Conservation (phyloP, 2,888 invertebrate genomes). For the Oligia latruncula region DNA sequence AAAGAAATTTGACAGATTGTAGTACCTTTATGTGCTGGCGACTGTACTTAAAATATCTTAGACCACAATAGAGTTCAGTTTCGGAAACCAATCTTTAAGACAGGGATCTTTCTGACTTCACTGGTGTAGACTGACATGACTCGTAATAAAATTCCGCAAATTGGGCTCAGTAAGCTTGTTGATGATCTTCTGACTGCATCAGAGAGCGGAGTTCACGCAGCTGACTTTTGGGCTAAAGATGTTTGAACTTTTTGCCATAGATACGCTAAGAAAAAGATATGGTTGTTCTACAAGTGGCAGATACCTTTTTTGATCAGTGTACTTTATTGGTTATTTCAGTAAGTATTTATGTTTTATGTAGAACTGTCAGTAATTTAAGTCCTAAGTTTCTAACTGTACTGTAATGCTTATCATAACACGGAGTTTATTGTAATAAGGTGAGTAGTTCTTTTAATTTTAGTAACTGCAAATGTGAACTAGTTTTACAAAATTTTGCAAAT, state of each 20-base stretch:
- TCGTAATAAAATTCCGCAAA: background rate
- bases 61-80: too few species aligned
- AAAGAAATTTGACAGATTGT: too few species aligned
- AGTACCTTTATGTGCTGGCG: too few species aligned
- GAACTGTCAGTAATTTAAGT: constrained; percentile 11
- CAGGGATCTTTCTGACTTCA: background rate
- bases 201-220: background rate
- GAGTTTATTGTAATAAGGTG: constrained; percentile 17
- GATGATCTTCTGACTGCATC: background rate
- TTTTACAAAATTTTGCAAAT: constrained; percentile 3
- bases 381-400: constrained; percentile 54
- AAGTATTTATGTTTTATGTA: constrained; percentile 9
- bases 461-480: constrained; percentile 53
- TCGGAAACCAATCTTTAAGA: background rate
- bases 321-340: constrained; percentile 26
- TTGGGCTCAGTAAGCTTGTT: background rate
- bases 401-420: constrained; percentile 42
- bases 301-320: constrained; percentile 8
- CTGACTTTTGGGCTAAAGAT: background rate
- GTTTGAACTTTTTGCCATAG: background rate
- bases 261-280: background rate
- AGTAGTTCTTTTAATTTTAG: constrained; percentile 16
- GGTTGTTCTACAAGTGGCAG: background rate
- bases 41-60: background rate
- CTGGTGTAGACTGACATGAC: background rate